phyloP scores from a whole-genome alignment of 2,797 vertebrate species.

The Echiichthys vipera region DNA sequence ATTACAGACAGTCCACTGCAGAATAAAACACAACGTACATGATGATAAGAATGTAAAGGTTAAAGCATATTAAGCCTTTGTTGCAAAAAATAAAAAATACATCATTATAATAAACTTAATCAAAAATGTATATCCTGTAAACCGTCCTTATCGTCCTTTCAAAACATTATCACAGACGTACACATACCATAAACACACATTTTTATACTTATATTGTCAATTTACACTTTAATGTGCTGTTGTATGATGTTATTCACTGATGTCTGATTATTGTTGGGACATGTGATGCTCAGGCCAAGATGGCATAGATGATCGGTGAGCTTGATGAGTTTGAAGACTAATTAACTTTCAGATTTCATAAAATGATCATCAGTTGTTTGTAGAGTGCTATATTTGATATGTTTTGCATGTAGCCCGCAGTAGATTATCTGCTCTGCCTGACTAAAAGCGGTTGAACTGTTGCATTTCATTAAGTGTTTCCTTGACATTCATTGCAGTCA shows the following conservation, averaged over 20 bases:
- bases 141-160: not conserved
- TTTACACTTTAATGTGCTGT: not conserved
- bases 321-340: not conserved
- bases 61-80: too few relatives aligned
- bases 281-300: not conserved
- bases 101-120: not conserved
- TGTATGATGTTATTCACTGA: not conserved
- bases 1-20: too few relatives aligned
- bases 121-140: too few relatives aligned
- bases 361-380: constrained; percentile 9
- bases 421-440: not conserved
- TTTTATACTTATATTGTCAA: not conserved
- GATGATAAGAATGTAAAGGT: too few relatives aligned
- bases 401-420: not conserved
- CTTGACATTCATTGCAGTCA: not conserved
- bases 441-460: not conserved
- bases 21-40: not conserved
- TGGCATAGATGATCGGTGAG: constrained; percentile 8
- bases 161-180: not conserved
- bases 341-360: not conserved
- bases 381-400: not conserved
- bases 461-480: not conserved
- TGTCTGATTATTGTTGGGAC: not conserved
- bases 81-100: too few relatives aligned
- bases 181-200: not conserved